phyloP scores from a whole-genome alignment of 2,797 vertebrate genomes.

The Cercopithecus neglectus region DNA sequence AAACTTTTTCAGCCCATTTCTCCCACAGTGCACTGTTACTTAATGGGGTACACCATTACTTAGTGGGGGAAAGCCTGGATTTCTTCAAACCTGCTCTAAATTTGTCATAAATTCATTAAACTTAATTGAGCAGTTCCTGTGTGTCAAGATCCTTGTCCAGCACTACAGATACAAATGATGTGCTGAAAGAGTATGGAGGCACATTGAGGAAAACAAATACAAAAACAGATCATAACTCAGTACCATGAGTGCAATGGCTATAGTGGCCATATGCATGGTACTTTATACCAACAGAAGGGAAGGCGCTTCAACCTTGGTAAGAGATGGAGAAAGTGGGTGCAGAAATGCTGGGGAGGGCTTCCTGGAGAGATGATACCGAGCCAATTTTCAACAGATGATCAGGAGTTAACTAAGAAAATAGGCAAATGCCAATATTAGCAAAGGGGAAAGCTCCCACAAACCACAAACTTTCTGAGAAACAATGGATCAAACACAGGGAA shows the following conservation, averaged over 20 bases:
- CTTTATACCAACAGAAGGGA: not conserved
- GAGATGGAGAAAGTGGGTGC: not conserved
- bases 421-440: not conserved
- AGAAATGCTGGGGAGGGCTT: not conserved
- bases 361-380: not conserved
- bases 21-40: not conserved
- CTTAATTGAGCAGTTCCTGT: not conserved
- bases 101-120: conserved; percentile 18
- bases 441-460: not conserved
- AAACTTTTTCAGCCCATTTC: not conserved
- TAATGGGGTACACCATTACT: not conserved
- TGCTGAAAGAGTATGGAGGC: not conserved
- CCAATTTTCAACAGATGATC: not conserved
- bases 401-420: not conserved
- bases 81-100: conserved; percentile 2
- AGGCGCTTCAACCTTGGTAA: not conserved
- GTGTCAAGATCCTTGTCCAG: not conserved
- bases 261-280: not conserved
- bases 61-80: not conserved
- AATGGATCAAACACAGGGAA: not conserved
- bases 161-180: not conserved
- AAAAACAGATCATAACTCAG: not conserved
- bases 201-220: not conserved
- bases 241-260: not conserved
- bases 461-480: not conserved